Evolutionary conservation across 2,113 vertebrate species (phyloP).

Genomic region (Aegotheles bennettii): DNA sequence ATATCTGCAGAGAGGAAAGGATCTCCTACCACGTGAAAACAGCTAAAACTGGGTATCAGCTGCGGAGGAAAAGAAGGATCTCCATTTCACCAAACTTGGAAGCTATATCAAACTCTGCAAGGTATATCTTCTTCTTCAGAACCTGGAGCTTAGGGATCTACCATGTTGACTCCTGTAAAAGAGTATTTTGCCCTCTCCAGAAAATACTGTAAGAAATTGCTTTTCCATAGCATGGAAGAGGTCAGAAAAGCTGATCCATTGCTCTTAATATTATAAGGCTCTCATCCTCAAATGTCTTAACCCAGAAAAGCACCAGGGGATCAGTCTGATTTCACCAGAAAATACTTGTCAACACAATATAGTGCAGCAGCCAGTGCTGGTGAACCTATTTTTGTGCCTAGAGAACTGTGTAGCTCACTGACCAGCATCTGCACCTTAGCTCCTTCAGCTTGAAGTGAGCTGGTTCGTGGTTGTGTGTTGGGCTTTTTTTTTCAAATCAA

Average conservation of each 20-base stretch:
- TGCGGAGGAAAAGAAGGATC: background rate
- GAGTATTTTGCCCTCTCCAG: background rate
- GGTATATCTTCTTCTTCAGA: background rate
- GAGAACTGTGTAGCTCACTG: background rate
- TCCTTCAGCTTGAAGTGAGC: background rate
- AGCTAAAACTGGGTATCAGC: background rate
- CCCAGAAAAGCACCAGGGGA: background rate
- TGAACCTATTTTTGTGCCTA: background rate
- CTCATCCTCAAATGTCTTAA: background rate
- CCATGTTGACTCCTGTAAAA: background rate
- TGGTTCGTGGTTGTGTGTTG: background rate
- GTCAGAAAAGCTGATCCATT: background rate
- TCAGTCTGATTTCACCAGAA: background rate
- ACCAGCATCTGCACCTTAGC: background rate
- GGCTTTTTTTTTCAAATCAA: background rate
- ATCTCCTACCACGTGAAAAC: background rate
- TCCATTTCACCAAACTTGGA: background rate
- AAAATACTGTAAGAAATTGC: background rate
- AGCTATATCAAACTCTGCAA: too few relatives aligned
- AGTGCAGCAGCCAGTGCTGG: background rate
- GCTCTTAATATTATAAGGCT: background rate
- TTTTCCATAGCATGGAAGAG: background rate
- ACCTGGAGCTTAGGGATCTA: background rate
- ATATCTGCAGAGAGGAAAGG: background rate
- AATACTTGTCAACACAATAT: background rate